Evolutionary conservation across 1,140 invertebrate genomes (phyloP).

Genomic region (Rhyzopertha dominica): DNA sequence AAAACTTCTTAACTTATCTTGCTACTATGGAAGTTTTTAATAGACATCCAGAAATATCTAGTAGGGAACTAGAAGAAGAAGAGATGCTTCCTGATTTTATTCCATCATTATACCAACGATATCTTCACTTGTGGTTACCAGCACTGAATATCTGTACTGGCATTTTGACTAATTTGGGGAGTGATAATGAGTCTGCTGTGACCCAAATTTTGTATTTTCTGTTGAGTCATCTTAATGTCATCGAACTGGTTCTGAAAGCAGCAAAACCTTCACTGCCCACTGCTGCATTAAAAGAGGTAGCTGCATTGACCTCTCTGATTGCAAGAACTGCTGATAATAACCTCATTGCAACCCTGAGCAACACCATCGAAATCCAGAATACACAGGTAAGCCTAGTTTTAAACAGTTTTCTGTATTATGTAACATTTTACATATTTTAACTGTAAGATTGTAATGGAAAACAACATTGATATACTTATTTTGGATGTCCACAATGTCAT

Average conservation of each 20-base stretch:
- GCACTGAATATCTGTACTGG: slow-evolving; percentile 74
- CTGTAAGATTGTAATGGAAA: too few relatives aligned
- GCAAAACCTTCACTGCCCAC: slow-evolving; percentile 59
- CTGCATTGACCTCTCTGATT: slow-evolving; percentile 51
- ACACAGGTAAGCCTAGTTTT: too few relatives aligned
- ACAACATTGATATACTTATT: too few relatives aligned
- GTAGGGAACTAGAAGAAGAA: slow-evolving; percentile 41
- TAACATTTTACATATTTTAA: too few relatives aligned
- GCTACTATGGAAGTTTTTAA: slow-evolving; percentile 74
- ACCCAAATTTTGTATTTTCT: slow-evolving; percentile 75
- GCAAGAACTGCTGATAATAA: slow-evolving; percentile 64
- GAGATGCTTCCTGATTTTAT: slow-evolving; percentile 38
- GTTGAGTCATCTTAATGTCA: slow-evolving; percentile 72
- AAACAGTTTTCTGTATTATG: too few relatives aligned
- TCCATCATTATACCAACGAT: slow-evolving; percentile 60
- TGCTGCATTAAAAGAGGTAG: slow-evolving; percentile 53
- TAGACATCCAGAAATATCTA: slow-evolving; percentile 65
- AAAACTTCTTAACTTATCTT: slow-evolving; percentile 65
- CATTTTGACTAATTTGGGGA: slow-evolving; percentile 73
- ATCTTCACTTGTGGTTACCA: slow-evolving; percentile 76
- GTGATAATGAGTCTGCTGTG: slow-evolving; percentile 73
- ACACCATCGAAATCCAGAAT: too few relatives aligned
- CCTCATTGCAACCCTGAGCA: slow-evolving; percentile 34
- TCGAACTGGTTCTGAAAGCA: slow-evolving; percentile 69
- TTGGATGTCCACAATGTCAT: too few relatives aligned